Base-by-base conservation (phyloP, 2,888 invertebrate genomes). In the Ormyrus pomaceus region DNA sequence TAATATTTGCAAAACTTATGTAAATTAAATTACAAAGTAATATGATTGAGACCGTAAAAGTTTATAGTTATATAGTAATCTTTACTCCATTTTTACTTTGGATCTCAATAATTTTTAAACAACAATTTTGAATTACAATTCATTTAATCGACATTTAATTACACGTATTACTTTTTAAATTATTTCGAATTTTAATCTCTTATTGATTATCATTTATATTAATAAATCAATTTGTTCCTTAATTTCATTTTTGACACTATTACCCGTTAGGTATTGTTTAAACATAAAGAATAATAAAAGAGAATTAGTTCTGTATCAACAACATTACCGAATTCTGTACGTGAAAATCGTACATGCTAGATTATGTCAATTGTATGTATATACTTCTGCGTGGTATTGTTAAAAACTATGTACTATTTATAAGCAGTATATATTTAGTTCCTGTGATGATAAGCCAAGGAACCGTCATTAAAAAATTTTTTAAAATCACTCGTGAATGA, bases 381-480 rank as follows among this genome's bases (percentile, higher is more conserved):
- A 76, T 61, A 74, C 61, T n/a, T 80, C 5, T 50, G n/a, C 50
- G 65, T 73, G 64, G 51, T 73, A 80, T 73, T 64, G 10, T 70
- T 69, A 64, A 69, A 69, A 62, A 50, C 13, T 73, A 5, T 74
- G 53, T 34, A 76, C 55, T 80, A 62, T 72, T 59, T 72, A 71
- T 19, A 59, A 77, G 48, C 55, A 77, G 68, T 76, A 72, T 80
- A 66, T 9, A 65, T 64, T 66, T 62, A 77, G 80, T 80, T 76
- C 72, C 72, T 80, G 77, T 56, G 19, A 73, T 69, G 61, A 77
- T 77, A 77, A 72, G 55, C 19, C 61, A 72, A 68, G 66, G 72
- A 80, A 62, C 46, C 53, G 34, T 48, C 9, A 50, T 69, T 53
- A 46, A 51, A 46, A 56, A 61, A 53, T 13, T n/a, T 71, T 50